These are phyloP conservation scores for Suncus etruscus DNA, from an alignment of 2,113 vertebrate species.

Conservation along the genomic window DNA sequence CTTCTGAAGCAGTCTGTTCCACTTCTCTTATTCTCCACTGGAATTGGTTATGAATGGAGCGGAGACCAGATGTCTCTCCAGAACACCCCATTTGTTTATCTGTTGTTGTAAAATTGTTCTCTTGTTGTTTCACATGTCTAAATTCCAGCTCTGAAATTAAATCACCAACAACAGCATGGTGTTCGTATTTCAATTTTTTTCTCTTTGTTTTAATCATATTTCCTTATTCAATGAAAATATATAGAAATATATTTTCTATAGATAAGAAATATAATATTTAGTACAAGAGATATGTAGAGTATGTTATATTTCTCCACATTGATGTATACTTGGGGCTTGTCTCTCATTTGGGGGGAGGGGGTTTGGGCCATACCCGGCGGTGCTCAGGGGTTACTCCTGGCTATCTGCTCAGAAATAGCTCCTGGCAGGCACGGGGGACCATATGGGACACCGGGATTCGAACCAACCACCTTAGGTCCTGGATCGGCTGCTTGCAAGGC, in stretches of 20 bases:
- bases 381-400: no score
- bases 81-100: conserved; percentile 37
- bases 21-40: conserved; percentile 26
- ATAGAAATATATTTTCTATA: no score
- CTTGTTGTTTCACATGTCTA: conserved; percentile 8
- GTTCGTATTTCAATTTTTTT: not conserved
- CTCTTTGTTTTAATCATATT: not conserved
- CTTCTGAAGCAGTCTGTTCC: not conserved
- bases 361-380: no score
- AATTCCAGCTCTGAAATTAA: conserved; percentile 34
- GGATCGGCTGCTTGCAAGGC: no score
- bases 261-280: no score
- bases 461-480: no score
- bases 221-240: conserved; percentile 1
- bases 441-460: no score
- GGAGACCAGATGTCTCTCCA: conserved; percentile 58
- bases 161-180: not conserved
- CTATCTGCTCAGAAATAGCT: no score
- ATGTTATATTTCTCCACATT: not conserved
- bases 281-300: not conserved
- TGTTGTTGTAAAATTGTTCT: conserved; percentile 36
- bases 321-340: not conserved
- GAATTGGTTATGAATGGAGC: not conserved
- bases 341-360: no score
- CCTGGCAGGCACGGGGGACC: no score